These are phyloP conservation scores for Agrotis segetum DNA, from an alignment of 2,888 invertebrate genomes.

Conservation along the genomic window DNA sequence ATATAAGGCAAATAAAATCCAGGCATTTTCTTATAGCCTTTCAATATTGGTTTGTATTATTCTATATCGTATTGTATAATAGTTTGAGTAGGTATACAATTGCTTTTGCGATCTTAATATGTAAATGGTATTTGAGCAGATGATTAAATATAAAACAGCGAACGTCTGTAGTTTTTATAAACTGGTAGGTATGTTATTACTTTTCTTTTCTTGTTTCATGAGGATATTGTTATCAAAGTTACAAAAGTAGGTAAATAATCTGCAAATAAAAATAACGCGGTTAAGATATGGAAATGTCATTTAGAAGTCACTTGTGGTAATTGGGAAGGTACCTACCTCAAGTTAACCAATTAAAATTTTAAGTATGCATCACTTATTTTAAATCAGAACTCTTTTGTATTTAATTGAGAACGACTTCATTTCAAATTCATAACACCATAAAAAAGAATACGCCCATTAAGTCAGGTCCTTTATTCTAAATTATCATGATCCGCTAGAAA, in stretches of 20 bases:
- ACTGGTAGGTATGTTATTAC: not conserved
- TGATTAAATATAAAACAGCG: not conserved
- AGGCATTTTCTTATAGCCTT: not conserved
- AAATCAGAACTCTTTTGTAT: not conserved
- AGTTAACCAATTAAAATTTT: not conserved
- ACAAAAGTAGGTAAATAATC: not conserved
- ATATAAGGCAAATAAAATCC: constrained; percentile 12
- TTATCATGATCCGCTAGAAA: constrained; percentile 49
- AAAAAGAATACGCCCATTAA: constrained; percentile 31
- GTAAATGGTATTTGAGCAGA: constrained; percentile 7
- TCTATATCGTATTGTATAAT: not conserved
- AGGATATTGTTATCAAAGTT: not conserved
- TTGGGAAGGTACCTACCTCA: not conserved
- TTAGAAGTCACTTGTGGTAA: no score
- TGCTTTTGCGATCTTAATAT: not conserved
- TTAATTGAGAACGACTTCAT: constrained; percentile 1
- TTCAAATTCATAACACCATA: constrained; percentile 26
- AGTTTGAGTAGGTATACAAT: not conserved
- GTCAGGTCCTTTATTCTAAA: constrained; percentile 35
- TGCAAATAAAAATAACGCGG: not conserved
- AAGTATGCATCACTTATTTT: not conserved
- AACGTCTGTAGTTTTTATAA: constrained; percentile 16
- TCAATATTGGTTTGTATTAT: not conserved
- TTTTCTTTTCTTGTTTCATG: not conserved
- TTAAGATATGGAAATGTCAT: not conserved